Evolutionary conservation across 2,797 vertebrate species (phyloP).

Genomic region (Hypotaenidia philippensis): DNA sequence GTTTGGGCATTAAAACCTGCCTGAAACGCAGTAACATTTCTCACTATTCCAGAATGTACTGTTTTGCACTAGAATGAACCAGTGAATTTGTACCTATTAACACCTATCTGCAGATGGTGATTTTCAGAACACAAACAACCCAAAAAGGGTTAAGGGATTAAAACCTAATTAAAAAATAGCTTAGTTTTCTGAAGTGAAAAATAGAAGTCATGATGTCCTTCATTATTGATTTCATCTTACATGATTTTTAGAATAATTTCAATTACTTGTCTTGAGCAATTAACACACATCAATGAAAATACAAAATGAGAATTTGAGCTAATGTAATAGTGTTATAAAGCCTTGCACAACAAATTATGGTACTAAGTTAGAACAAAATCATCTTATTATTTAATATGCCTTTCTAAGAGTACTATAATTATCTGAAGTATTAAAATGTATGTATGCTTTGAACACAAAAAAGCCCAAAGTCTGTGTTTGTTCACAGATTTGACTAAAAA

Average conservation of each 20-base stretch:
- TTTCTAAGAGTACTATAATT: not conserved
- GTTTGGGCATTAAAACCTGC: slow-evolving; percentile 78
- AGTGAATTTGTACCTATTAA: slow-evolving; percentile 91
- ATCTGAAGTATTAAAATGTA: not conserved
- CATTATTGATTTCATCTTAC: not conserved
- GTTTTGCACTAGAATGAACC: slow-evolving; percentile 87
- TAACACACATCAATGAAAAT: not conserved
- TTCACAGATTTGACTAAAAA: not conserved
- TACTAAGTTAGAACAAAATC: not conserved
- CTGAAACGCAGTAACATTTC: slow-evolving; percentile 87
- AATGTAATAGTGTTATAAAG: not conserved
- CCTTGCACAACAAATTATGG: not conserved
- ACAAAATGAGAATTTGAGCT: not conserved
- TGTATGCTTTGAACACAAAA: not conserved
- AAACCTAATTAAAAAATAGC: slow-evolving; percentile 17
- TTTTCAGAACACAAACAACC: slow-evolving; percentile 77
- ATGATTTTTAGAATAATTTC: not conserved
- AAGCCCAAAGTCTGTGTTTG: not conserved
- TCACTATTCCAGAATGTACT: slow-evolving; percentile 87
- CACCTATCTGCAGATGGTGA: slow-evolving; percentile 81
- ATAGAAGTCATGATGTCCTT: not conserved
- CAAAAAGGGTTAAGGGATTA: not conserved
- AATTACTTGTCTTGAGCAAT: not conserved
- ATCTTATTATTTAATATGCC: not conserved
- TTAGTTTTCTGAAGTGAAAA: slow-evolving; percentile 38